phyloP scores from a whole-genome alignment of 2,888 invertebrate genomes.

The Ischnus inquisitorius region DNA sequence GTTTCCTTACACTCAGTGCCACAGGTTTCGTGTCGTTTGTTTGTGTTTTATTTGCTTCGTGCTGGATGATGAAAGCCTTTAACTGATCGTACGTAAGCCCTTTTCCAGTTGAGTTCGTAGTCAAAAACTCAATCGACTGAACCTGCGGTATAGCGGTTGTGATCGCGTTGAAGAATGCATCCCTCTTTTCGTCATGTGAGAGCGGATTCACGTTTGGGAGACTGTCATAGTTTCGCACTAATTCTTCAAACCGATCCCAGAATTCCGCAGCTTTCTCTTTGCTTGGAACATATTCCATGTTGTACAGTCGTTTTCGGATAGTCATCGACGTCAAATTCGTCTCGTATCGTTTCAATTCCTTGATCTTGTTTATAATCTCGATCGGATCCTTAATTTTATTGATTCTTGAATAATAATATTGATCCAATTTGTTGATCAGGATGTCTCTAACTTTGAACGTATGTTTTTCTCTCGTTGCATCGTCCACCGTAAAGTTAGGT shows the following conservation, averaged over 20 bases:
- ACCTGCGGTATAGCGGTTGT: constrained; percentile 61
- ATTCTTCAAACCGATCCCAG: constrained; percentile 66
- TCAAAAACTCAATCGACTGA: constrained; percentile 67
- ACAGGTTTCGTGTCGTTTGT: constrained; percentile 45
- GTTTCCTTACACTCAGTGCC: constrained; percentile 50
- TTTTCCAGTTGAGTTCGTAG: constrained; percentile 59
- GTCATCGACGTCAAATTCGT: constrained; percentile 62
- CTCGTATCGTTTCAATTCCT: constrained; percentile 68
- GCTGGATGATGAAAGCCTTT: constrained; percentile 64
- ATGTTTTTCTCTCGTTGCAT: constrained; percentile 62
- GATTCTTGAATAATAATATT: constrained; percentile 67
- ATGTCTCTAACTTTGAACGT: constrained; percentile 69
- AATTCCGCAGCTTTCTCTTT: constrained; percentile 65
- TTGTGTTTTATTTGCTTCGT: constrained; percentile 63
- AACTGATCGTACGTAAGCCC: constrained; percentile 64
- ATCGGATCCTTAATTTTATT: constrained; percentile 63
- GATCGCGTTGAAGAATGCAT: constrained; percentile 65
- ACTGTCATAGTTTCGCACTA: constrained; percentile 65
- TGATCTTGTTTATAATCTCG: constrained; percentile 62
- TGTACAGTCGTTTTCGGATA: constrained; percentile 63
- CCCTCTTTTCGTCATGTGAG: constrained; percentile 67
- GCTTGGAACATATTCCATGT: constrained; percentile 56
- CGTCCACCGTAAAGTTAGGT: constrained; percentile 54
- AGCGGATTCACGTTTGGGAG: constrained; percentile 53
- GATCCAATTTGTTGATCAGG: constrained; percentile 69